Evolutionary conservation across 2,888 invertebrate species (phyloP).

Genomic region (Thera obeliscata): DNA sequence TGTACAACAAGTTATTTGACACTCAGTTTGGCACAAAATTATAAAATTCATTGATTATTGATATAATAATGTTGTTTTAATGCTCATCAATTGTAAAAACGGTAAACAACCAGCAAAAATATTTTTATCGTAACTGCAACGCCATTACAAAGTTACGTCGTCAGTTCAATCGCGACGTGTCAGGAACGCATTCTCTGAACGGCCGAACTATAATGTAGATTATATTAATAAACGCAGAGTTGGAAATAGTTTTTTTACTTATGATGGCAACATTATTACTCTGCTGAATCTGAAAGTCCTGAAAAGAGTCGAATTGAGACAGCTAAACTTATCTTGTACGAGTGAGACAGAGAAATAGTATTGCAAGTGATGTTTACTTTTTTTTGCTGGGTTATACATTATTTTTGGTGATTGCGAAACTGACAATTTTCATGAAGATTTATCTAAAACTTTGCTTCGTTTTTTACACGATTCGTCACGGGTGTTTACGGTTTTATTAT

Average conservation of each 20-base stretch:
- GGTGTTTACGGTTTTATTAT: conserved; percentile 20
- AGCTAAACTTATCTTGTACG: background rate
- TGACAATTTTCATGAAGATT: conserved; percentile 48
- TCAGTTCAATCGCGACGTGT: too few relatives aligned
- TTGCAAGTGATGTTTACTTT: background rate
- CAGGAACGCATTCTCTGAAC: too few relatives aligned
- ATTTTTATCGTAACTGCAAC: too few relatives aligned
- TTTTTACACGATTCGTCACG: conserved; percentile 36
- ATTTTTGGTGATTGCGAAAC: conserved; percentile 80
- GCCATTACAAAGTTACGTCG: too few relatives aligned
- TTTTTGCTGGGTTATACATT: conserved; percentile 47
- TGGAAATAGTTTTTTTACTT: background rate
- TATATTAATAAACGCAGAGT: background rate
- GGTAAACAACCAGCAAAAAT: too few relatives aligned
- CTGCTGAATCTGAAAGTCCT: background rate
- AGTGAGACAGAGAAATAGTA: conserved; percentile 17
- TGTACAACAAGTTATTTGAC: too few relatives aligned
- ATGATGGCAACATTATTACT: conserved; percentile 12
- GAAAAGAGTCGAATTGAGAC: conserved; percentile 12
- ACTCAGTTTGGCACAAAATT: too few relatives aligned
- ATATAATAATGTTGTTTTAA: too few relatives aligned
- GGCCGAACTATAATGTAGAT: too few relatives aligned
- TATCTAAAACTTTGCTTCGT: conserved; percentile 39
- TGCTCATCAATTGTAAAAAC: too few relatives aligned
- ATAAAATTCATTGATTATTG: too few relatives aligned